phyloP scores from a whole-genome alignment of 1,140 invertebrate species.

The silkworm (Bombyx mori) region DNA sequence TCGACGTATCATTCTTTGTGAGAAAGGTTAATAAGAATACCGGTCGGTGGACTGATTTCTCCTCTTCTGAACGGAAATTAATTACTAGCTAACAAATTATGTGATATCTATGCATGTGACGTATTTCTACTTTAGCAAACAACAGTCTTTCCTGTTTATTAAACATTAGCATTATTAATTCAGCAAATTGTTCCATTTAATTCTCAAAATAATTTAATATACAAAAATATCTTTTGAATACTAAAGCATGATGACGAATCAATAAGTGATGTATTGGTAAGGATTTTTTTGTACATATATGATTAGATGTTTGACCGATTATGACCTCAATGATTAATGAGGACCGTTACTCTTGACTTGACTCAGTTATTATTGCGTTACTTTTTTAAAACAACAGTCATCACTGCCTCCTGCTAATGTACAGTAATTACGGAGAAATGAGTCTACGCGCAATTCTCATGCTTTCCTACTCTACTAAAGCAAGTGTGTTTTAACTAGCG shows the following conservation, averaged over 20 bases:
- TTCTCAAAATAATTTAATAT: too few species aligned
- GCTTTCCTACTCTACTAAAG: not conserved
- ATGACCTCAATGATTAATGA: conserved; percentile 64
- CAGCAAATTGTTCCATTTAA: too few species aligned
- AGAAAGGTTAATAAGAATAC: conserved; percentile 57
- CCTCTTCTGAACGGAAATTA: conserved; percentile 41
- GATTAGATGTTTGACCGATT: conserved; percentile 43
- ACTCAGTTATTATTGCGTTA: conserved; percentile 60
- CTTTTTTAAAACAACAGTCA: conserved; percentile 43
- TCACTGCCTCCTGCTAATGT: conserved; percentile 27
- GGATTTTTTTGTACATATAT: conserved; percentile 16
- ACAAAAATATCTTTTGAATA: not conserved
- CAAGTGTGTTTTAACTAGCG: not conserved
- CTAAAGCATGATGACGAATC: conserved; percentile 43
- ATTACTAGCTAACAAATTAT: conserved; percentile 1
- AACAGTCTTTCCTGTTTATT: too few species aligned
- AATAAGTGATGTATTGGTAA: conserved; percentile 32
- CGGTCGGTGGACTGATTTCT: conserved; percentile 67
- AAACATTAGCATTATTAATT: too few species aligned
- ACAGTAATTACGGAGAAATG: conserved; percentile 28
- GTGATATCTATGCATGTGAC: too few species aligned
- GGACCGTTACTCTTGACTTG: conserved; percentile 47
- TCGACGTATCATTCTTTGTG: conserved; percentile 49
- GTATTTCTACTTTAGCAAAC: too few species aligned
- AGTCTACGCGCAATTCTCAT: conserved; percentile 1